Conservation (phyloP, 2,888 invertebrate genomes). For the Pasiphila rectangulata region DNA sequence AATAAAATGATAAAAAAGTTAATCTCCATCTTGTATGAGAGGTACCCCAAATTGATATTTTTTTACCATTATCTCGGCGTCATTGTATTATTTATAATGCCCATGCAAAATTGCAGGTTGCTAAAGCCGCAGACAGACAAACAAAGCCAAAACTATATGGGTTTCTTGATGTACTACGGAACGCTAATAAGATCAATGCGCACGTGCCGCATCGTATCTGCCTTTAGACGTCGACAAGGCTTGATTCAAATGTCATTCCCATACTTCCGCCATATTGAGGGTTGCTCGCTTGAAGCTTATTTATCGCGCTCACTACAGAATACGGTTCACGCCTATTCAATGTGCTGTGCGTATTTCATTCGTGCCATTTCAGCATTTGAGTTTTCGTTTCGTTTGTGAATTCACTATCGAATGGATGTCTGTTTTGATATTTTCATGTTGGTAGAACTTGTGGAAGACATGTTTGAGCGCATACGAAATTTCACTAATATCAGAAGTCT, state of each 20-base stretch:
- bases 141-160: too few relatives aligned
- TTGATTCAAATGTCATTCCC: constrained; percentile 55
- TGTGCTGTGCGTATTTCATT: constrained; percentile 11
- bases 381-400: constrained; percentile 7
- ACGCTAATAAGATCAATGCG: constrained; percentile 28
- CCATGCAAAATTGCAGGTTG: too few relatives aligned
- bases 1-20: too few relatives aligned
- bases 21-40: too few relatives aligned
- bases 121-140: too few relatives aligned
- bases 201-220: constrained; percentile 33
- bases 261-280: constrained; percentile 43
- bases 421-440: background rate
- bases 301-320: constrained; percentile 30
- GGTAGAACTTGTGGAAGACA: background rate
- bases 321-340: constrained; percentile 19
- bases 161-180: too few relatives aligned
- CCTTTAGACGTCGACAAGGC: constrained; percentile 31
- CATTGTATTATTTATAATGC: too few relatives aligned
- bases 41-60: too few relatives aligned
- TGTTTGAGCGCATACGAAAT: too few relatives aligned
- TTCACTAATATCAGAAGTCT: too few relatives aligned
- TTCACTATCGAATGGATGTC: background rate
- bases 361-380: constrained; percentile 8
- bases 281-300: constrained; percentile 35
- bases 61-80: too few relatives aligned